These are phyloP conservation scores for Phoenicopterus ruber DNA, from an alignment of 2,113 vertebrate genomes.

Conservation along the genomic window DNA sequence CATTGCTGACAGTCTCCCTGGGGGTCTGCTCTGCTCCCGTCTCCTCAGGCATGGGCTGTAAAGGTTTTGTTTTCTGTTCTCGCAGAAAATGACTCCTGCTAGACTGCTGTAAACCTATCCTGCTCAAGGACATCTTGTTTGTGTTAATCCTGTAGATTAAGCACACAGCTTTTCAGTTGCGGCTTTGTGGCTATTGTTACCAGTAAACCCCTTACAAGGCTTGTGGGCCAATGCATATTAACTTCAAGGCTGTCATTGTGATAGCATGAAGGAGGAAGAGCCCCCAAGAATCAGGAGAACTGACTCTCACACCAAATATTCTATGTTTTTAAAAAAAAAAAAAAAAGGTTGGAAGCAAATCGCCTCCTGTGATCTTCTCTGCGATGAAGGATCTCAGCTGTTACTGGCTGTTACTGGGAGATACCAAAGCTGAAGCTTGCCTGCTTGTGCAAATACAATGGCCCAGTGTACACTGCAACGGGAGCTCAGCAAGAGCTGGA, in stretches of 20 bases:
- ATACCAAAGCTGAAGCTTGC: background rate
- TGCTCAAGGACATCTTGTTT: slow-evolving; percentile 55
- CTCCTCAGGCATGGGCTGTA: background rate
- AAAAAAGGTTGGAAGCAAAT: background rate
- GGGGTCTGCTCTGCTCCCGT: background rate
- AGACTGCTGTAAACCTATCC: slow-evolving; percentile 34
- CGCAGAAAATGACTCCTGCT: background rate
- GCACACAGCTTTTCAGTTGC: slow-evolving; percentile 1
- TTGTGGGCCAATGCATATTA: background rate
- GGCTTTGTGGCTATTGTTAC: slow-evolving; percentile 45
- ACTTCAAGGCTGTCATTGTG: background rate
- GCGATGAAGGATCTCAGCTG: background rate
- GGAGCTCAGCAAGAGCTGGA: background rate
- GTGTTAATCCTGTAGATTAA: slow-evolving; percentile 43
- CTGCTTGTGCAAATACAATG: background rate
- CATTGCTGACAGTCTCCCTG: background rate
- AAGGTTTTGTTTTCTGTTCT: background rate
- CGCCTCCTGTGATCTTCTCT: background rate
- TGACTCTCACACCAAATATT: background rate
- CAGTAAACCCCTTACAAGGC: background rate
- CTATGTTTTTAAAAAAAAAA: background rate
- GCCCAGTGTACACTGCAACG: background rate
- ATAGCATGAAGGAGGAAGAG: background rate
- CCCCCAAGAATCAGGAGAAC: background rate
- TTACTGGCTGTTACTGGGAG: background rate